phyloP scores from a whole-genome alignment of 2,888 invertebrate species.

The Perizoma flavofasciatum region DNA sequence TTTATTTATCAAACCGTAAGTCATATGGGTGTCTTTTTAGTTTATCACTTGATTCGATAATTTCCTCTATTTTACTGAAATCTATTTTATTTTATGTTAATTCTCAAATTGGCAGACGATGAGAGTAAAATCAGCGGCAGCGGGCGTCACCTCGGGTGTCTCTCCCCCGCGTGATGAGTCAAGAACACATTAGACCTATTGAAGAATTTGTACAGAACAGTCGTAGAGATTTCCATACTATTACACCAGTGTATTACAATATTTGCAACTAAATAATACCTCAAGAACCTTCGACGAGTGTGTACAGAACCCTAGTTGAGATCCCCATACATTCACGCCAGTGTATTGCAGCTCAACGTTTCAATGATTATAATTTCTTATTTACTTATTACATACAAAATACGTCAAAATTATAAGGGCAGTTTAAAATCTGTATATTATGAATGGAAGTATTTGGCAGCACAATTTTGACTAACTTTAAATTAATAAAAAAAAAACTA shows the following conservation, averaged over 20 bases:
- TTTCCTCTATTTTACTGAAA: too few relatives aligned
- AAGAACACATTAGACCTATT: slow-evolving; percentile 61
- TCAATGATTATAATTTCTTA: too few relatives aligned
- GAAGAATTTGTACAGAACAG: slow-evolving; percentile 10
- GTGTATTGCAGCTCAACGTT: too few relatives aligned
- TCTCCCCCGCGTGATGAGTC: slow-evolving; percentile 85
- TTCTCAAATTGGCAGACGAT: slow-evolving; percentile 66
- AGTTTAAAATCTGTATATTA: slow-evolving; percentile 5
- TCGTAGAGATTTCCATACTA: slow-evolving; percentile 1
- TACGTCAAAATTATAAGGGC: background rate
- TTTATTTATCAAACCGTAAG: too few relatives aligned
- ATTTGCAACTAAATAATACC: too few relatives aligned
- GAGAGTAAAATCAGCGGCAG: slow-evolving; percentile 84
- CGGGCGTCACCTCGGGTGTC: slow-evolving; percentile 86
- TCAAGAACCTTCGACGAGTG: too few relatives aligned
- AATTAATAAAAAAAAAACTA: slow-evolving; percentile 7
- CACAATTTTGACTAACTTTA: slow-evolving; percentile 14
- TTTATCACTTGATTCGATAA: too few relatives aligned
- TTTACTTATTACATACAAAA: background rate
- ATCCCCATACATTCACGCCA: too few relatives aligned
- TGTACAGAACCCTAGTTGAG: too few relatives aligned
- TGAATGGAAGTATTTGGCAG: slow-evolving; percentile 13
- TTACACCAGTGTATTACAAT: slow-evolving; percentile 10
- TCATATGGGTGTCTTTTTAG: too few relatives aligned
- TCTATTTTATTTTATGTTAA: slow-evolving; percentile 13